phyloP scores from a whole-genome alignment of 2,888 invertebrate species.

The Eupithecia centaureata region DNA sequence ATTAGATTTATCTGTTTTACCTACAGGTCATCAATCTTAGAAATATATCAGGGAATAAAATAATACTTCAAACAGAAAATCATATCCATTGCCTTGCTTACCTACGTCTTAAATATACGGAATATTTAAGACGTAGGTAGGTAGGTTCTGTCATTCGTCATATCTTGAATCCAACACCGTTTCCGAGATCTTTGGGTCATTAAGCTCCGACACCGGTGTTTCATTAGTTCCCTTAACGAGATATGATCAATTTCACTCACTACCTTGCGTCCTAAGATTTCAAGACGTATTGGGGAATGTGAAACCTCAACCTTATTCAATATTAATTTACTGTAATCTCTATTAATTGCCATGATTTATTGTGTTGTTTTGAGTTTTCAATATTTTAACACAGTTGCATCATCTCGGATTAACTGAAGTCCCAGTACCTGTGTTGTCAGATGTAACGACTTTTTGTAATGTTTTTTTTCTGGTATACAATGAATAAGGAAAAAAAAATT shows the following conservation, averaged over 20 bases:
- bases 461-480: no score
- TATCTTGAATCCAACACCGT: conserved; percentile 12
- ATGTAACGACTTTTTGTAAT: no score
- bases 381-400: neutral
- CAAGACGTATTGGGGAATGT: neutral
- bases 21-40: no score
- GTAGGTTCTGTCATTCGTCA: conserved; percentile 9
- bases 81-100: conserved; percentile 3
- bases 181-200: conserved; percentile 36
- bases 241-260: conserved; percentile 36
- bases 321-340: neutral
- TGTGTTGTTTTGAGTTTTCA: neutral
- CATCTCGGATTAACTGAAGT: neutral
- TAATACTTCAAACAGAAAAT: neutral
- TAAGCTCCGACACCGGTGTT: conserved; percentile 46
- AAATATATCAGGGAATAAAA: no score
- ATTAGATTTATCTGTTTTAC: no score
- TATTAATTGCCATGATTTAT: neutral
- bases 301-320: neutral
- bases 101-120: no score
- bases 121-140: conserved; percentile 3
- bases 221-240: conserved; percentile 52
- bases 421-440: neutral
- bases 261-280: conserved; percentile 31
- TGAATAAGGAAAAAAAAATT: no score